Conservation (phyloP, 1,140 invertebrate genomes). For the Elysia chlorotica region DNA sequence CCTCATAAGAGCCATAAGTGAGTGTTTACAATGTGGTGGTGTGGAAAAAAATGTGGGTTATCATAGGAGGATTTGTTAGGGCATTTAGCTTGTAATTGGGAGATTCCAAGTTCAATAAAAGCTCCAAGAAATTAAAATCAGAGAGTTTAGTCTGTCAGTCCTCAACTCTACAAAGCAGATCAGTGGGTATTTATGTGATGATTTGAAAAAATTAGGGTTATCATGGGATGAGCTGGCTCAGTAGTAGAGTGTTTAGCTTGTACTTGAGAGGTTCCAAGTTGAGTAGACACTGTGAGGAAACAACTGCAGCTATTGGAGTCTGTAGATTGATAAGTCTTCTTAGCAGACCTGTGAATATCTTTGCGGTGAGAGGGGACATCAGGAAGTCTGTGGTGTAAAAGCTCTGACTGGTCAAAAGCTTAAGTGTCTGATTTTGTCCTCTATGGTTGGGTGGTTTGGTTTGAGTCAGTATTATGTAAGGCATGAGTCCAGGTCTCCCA, state of each 20-base stretch:
- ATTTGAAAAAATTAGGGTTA: neutral
- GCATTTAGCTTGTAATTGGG: neutral
- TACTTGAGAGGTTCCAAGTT: no score
- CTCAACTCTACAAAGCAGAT: constrained; percentile 86
- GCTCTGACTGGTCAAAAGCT: no score
- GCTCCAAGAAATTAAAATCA: constrained; percentile 81
- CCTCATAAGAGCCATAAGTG: no score
- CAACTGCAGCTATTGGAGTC: constrained; percentile 86
- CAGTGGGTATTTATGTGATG: constrained; percentile 35
- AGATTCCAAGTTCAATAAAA: no score
- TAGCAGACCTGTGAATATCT: constrained; percentile 70
- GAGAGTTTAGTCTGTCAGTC: constrained; percentile 90
- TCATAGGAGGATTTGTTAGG: neutral
- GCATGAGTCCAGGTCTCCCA: no score
- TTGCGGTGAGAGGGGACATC: no score
- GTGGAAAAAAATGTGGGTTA: neutral
- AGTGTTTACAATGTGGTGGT: neutral
- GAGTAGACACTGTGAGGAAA: constrained; percentile 81
- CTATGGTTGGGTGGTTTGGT: no score
- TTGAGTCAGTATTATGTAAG: no score
- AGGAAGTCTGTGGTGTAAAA: no score
- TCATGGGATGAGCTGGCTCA: no score
- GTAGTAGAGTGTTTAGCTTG: neutral
- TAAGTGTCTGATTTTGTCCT: no score
- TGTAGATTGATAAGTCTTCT: constrained; percentile 89